Conservation (phyloP, 2,113 vertebrate species). For the Neolamprologus tretocephalus region DNA sequence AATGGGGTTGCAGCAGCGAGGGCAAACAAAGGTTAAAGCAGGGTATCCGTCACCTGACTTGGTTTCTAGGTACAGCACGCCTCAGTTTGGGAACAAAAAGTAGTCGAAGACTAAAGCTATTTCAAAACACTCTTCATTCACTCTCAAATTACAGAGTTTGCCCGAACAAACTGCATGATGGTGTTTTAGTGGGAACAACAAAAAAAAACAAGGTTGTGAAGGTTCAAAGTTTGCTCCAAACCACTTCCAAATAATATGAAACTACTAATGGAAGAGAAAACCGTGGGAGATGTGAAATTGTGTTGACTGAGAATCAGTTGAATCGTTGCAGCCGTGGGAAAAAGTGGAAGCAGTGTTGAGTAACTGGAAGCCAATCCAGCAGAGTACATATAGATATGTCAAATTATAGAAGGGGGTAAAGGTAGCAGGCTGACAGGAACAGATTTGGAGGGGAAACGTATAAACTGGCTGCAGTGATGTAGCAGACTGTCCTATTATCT, state of each 20-base stretch:
- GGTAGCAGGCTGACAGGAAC: not conserved
- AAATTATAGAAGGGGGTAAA: not conserved
- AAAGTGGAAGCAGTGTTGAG: not conserved
- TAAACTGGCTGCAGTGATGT: not conserved
- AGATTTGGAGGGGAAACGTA: not conserved
- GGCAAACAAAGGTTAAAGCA: constrained; percentile 34
- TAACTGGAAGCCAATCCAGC: not conserved
- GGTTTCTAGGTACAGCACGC: not conserved
- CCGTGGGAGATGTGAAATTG: not conserved
- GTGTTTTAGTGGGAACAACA: not conserved
- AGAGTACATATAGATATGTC: not conserved
- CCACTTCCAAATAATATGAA: not conserved
- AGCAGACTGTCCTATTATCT: not conserved
- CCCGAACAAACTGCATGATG: not conserved
- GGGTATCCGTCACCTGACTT: constrained; percentile 31
- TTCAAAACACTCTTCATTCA: constrained; percentile 7
- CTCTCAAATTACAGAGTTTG: not conserved
- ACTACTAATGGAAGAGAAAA: not conserved
- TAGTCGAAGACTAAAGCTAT: not conserved
- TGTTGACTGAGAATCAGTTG: not conserved
- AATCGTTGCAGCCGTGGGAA: not conserved
- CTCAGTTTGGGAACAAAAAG: not conserved
- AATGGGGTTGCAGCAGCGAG: not conserved
- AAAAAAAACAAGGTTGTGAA: not conserved
- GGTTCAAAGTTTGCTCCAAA: not conserved